Evolutionary conservation across 2,113 vertebrate species (phyloP).

Genomic region (Rhadina sibilatrix): DNA sequence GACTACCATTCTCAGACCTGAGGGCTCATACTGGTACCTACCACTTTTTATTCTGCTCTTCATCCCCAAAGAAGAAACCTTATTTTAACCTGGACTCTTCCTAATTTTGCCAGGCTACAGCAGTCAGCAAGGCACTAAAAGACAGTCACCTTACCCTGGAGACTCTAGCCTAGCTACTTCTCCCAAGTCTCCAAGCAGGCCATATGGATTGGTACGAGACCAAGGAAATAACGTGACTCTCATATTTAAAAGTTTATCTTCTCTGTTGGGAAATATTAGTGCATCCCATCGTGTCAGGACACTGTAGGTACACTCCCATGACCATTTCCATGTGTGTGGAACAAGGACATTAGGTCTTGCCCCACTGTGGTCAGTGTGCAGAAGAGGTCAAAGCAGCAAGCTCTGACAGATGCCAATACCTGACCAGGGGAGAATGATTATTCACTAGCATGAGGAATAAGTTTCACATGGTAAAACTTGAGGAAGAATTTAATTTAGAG

Average conservation of each 20-base stretch:
- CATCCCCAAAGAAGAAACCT: not conserved
- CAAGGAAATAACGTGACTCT: not conserved
- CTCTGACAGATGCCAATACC: not conserved
- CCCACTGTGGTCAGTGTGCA: not conserved
- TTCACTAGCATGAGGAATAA: not conserved
- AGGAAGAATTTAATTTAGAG: not conserved
- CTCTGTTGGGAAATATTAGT: not conserved
- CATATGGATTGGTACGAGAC: fast-evolving
- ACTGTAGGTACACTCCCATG: not conserved
- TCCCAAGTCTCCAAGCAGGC: not conserved
- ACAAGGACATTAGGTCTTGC: not conserved
- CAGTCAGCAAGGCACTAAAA: not conserved
- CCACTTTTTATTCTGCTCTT: not conserved
- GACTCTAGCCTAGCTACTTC: not conserved
- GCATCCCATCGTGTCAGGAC: not conserved
- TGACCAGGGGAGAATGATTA: not conserved
- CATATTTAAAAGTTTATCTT: not conserved
- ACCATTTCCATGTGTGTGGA: fast-evolving
- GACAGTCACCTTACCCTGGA: fast-evolving
- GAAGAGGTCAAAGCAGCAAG: not conserved
- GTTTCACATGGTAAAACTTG: not conserved
- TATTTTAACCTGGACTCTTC: not conserved
- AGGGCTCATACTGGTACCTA: not conserved
- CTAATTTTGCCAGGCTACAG: not conserved
- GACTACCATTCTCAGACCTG: not conserved